Evolutionary conservation across 2,797 vertebrate genomes (phyloP).

Genomic region (Melanotaenia boesemani): DNA sequence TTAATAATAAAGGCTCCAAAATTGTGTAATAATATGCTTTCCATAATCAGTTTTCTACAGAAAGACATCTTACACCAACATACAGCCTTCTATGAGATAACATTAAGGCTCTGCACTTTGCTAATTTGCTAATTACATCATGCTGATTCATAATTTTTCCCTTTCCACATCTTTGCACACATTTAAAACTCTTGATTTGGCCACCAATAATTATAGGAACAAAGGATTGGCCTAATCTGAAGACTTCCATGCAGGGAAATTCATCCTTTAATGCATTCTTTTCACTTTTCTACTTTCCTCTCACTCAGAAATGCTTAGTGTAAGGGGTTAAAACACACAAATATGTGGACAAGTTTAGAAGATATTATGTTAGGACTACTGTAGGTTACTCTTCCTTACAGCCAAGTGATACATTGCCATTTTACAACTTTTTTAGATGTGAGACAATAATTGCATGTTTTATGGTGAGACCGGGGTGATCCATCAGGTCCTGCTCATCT

Average conservation of each 20-base stretch:
- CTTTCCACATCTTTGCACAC: neutral
- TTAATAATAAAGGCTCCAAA: neutral
- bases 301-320: neutral
- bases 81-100: too few species aligned
- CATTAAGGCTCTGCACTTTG: too few species aligned
- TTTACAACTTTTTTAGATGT: neutral
- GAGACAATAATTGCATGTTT: neutral
- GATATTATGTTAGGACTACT: neutral
- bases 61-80: too few species aligned
- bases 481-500: conserved; percentile 42
- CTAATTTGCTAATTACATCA: neutral
- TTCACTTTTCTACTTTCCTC: neutral
- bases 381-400: neutral
- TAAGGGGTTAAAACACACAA: too few species aligned
- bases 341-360: neutral
- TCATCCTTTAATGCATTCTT: neutral
- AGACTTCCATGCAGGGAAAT: neutral
- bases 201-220: neutral
- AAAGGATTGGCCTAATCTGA: neutral
- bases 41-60: neutral
- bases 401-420: neutral
- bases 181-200: neutral
- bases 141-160: neutral
- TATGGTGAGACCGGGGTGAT: neutral
- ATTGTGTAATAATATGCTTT: neutral